Evolutionary conservation across 2,797 vertebrate species (phyloP), one percentile per base, ranked within the genome.

Genomic region (Lates japonicus): DNA sequence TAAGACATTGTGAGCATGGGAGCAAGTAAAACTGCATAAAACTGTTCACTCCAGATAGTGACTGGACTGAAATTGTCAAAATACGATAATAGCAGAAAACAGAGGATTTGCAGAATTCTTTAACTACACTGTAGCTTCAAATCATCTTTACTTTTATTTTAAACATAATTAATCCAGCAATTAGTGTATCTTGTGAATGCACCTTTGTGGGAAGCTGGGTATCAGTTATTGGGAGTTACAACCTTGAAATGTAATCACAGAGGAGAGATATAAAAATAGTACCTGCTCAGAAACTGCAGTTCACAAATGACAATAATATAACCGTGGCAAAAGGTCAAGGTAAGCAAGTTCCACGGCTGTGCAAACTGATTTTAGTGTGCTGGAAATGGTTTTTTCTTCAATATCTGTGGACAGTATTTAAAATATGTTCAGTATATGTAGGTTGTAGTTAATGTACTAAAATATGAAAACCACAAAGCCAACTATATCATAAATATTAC

Each of bases 251-350:
- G 64, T 65, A n/a, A 78, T 12, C 22, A 39, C 8, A 0, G n/a
- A n/a, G n/a, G 48, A 73, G 33, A 17, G 14, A 29, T 82, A 6
- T 70, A 72, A 67, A 67, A 75, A 9, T 76, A 74, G 72, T 48
- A 54, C n/a, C 13, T 68, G 58, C 59, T 77, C 82, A 68, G 54
- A n/a, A 72, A 42, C 70, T 66, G 81, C 74, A 74, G 57, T 68
- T 79, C 61, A n/a, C n/a, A n/a, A n/a, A n/a, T 62, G 62, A 61
- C 49, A 68, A 33, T 25, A 54, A 61, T 68, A 20, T 59, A 55
- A 74, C 58, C 69, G 49, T 48, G 14, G 17, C 29, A 67, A 31
- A 67, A 14, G 13, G n/a, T n/a, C 59, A 68, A 71, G 31, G 33
- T 68, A 35, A 59, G 33, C 31, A 33, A 14, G 49, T 51, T 51